Percentiles rank a stretch among this genome's conserved stretches.
phyloP scores from a whole-genome alignment of 1,140 invertebrate genomes.

The Drosophila sturtevanti region DNA sequence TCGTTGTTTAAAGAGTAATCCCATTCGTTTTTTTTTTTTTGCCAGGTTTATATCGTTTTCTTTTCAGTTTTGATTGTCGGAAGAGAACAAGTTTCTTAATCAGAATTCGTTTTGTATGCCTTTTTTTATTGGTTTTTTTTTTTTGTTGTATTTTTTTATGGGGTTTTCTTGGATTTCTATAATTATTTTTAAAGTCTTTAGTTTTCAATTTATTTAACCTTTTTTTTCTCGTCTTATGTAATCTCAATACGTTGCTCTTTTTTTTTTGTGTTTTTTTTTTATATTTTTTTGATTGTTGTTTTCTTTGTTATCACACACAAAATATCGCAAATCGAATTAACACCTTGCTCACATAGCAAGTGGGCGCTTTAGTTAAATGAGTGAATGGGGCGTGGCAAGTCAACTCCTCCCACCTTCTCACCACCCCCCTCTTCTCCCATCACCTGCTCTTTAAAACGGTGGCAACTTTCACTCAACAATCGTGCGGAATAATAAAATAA shows the following conservation, averaged over 20 bases:
- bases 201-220: conserved; percentile 29
- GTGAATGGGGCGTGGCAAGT: conserved; percentile 57
- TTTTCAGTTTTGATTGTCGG: conserved; percentile 7
- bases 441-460: conserved; percentile 43
- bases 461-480: conserved; percentile 76
- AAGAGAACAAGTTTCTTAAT: conserved; percentile 54
- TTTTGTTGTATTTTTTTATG: conserved; percentile 30
- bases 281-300: conserved; percentile 13
- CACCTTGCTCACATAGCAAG: conserved; percentile 72
- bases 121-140: conserved; percentile 21
- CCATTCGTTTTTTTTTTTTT: neutral
- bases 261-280: neutral
- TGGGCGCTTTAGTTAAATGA: conserved; percentile 35
- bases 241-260: conserved; percentile 14
- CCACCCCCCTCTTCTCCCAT: neutral
- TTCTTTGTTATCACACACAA: conserved; percentile 36
- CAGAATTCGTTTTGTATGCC: conserved; percentile 5
- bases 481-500: conserved; percentile 72
- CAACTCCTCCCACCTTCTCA: neutral
- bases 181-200: conserved; percentile 22
- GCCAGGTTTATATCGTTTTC: conserved; percentile 6
- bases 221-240: conserved; percentile 35
- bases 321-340: conserved; percentile 63
- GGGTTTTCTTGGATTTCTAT: conserved; percentile 48
- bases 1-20: neutral